Evolutionary conservation across 1,140 invertebrate genomes (phyloP).

Genomic region (Solenopsis fugax): DNA sequence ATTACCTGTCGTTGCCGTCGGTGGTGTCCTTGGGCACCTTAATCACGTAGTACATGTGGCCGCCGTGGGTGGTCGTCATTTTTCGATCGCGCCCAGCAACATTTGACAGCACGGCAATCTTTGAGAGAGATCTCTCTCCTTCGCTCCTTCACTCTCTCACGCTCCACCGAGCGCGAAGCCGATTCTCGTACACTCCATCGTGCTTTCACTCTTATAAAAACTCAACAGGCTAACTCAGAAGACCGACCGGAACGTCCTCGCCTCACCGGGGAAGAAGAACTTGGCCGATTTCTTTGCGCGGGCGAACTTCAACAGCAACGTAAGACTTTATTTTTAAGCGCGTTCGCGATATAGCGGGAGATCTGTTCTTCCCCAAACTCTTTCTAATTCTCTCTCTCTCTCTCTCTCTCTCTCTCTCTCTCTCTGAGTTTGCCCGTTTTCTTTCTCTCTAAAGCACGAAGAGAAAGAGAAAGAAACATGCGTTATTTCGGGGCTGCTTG

Average conservation of each 20-base stretch:
- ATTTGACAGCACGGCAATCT: slow-evolving; percentile 50
- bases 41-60: slow-evolving; percentile 89
- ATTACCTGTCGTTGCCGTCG: slow-evolving; percentile 85
- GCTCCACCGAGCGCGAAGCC: slow-evolving; percentile 28
- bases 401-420: slow-evolving; percentile 33
- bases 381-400: background rate
- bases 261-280: slow-evolving; percentile 34
- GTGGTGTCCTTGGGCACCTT: slow-evolving; percentile 87
- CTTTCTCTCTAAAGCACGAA: slow-evolving; percentile 43
- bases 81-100: slow-evolving; percentile 74
- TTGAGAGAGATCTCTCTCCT: background rate
- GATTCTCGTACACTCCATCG: slow-evolving; percentile 40
- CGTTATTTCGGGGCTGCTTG: slow-evolving; percentile 63
- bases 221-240: background rate
- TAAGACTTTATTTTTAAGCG: slow-evolving; percentile 78
- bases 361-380: slow-evolving; percentile 55
- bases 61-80: slow-evolving; percentile 89
- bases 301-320: slow-evolving; percentile 62
- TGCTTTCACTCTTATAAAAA: slow-evolving; percentile 26
- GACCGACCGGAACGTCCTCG: slow-evolving; percentile 22
- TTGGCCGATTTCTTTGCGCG: slow-evolving; percentile 66
- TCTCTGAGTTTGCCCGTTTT: slow-evolving; percentile 30
- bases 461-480: background rate
- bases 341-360: slow-evolving; percentile 54
- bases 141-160: background rate